A percentile compares a stretch with the other conserved stretches of the same genome.
Evolutionary conservation across 2,797 vertebrate genomes (phyloP).

Genomic region (Manis pentadactyla): DNA sequence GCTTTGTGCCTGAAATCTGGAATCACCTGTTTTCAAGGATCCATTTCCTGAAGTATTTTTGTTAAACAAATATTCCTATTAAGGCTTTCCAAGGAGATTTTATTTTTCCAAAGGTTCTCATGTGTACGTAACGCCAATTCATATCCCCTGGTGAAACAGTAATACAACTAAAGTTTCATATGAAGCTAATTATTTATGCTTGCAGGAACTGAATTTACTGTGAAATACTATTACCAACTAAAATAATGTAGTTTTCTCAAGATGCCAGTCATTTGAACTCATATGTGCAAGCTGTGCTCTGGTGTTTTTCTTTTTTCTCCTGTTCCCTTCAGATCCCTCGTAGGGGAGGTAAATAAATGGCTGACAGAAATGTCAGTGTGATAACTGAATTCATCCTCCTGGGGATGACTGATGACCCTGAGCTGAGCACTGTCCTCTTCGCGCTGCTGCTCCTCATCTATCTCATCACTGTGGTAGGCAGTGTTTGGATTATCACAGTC

Average conservation of each 20-base stretch:
- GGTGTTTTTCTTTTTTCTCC: not conserved
- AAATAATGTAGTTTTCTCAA: not conserved
- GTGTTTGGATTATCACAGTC: conserved; percentile 23
- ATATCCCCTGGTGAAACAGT: not conserved
- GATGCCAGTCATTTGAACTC: not conserved
- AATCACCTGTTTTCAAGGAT: not conserved
- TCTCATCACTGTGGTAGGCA: conserved; percentile 63
- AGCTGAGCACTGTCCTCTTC: conserved; percentile 16
- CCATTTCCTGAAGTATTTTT: not conserved
- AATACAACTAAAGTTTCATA: not conserved
- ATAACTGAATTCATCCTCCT: conserved; percentile 71
- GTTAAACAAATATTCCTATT: not conserved
- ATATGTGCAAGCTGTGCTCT: not conserved
- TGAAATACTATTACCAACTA: not conserved
- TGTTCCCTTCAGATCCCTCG: not conserved
- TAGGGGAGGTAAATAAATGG: conserved; percentile 1
- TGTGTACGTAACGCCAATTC: not conserved
- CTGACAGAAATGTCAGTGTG: conserved; percentile 47
- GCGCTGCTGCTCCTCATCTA: conserved; percentile 64
- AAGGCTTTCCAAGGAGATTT: not conserved
- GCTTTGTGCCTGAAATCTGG: not conserved
- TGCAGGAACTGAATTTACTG: not conserved
- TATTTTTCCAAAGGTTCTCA: not conserved
- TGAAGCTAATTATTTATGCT: not conserved
- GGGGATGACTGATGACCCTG: conserved; percentile 57